Evolutionary conservation across 2,797 vertebrate genomes (phyloP), one percentile per base, ranked within the genome.

Genomic region (Rhynchonycteris naso): DNA sequence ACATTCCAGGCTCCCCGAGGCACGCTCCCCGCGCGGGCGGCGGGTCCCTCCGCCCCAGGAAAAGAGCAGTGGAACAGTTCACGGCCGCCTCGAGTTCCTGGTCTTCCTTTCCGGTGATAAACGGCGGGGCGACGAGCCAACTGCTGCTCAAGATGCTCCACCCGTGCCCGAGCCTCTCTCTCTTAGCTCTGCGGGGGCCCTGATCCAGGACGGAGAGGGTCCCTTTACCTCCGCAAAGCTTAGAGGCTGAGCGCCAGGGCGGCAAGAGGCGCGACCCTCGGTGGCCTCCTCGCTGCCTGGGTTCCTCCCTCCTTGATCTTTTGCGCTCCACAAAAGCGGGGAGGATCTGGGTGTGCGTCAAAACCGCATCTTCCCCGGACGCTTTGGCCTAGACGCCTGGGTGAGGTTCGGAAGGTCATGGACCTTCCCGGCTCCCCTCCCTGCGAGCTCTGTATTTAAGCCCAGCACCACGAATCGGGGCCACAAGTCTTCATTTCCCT

Each of bases 41-140:
- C 22, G 76, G 33, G 28, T 80, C 69, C 88, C 81, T 75, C 95
- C 83, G 24, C 97, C 96, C 94, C 94, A 89, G 97, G 96, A 96
- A 96, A 88, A 91, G 95, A 94, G 96, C 97, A 43, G 50, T 89
- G 97, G 95, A 96, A 92, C 93, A 94, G 97, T 96, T 97, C 97
- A 95, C 80, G 95, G 95, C 94, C 96, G 52, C 92, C 14, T 63
- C 84, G 52, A 96, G 97, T 96, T 95, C 94, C 94, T 74, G 88
- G 80, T 96, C 97, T 97, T 97, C 97, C 97, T 96, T 96, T 95
- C 96, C 78, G 85, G 94, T 94, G 96, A 97, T 96, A 96, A 97
- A 97, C 88, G 69, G 43, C 93, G 72, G 76, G 96, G 96, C 97
- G 89, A 0, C 75, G 35, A 63, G 96, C 95, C 97, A 97, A 92